Percentiles rank a stretch among this genome's conserved stretches.
Evolutionary conservation across 2,888 invertebrate species (phyloP).

Genomic region (Onchidella celtica): DNA sequence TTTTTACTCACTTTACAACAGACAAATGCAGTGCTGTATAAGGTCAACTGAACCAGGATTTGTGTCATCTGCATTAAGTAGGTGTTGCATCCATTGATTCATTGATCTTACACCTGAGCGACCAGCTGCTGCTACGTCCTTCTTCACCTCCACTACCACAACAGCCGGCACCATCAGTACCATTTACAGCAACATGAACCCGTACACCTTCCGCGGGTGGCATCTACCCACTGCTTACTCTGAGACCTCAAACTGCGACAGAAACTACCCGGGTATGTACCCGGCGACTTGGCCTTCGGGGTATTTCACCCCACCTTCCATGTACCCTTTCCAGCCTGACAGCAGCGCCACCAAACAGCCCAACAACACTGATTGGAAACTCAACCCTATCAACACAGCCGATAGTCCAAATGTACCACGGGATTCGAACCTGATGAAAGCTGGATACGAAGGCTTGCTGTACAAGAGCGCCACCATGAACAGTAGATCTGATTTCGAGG

Average conservation of each 20-base stretch:
- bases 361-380: constrained; percentile 69
- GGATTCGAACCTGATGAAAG: constrained; percentile 53
- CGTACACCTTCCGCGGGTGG: constrained; percentile 74
- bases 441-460: constrained; percentile 67
- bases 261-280: constrained; percentile 72
- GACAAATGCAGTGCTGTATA: too few relatives aligned
- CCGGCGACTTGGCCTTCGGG: constrained; percentile 70
- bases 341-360: constrained; percentile 59
- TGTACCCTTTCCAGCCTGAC: constrained; percentile 71
- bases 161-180: too few relatives aligned
- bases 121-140: too few relatives aligned
- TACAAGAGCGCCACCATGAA: constrained; percentile 64
- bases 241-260: constrained; percentile 69
- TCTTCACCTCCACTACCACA: too few relatives aligned
- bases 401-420: constrained; percentile 32
- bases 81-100: too few relatives aligned
- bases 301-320: constrained; percentile 68
- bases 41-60: too few relatives aligned
- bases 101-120: too few relatives aligned
- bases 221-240: constrained; percentile 72
- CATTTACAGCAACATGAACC: constrained; percentile 73
- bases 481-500: constrained; percentile 37
- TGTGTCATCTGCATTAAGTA: too few relatives aligned
- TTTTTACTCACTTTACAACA: too few relatives aligned
- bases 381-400: constrained; percentile 64